Conservation (phyloP, 2,888 invertebrate species). For the Eupithecia abbreviata region DNA sequence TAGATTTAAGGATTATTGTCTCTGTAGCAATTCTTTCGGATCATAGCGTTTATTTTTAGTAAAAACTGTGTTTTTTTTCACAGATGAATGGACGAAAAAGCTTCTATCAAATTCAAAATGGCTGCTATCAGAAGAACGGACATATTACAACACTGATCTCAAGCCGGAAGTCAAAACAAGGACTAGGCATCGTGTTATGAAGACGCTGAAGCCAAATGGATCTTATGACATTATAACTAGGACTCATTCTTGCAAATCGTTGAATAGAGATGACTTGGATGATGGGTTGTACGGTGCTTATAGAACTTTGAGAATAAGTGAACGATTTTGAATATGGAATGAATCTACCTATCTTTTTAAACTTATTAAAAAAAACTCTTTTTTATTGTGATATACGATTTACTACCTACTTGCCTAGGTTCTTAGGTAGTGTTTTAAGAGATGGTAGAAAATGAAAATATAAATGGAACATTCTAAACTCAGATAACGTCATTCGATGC, state of each 20-base stretch:
- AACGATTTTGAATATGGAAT: background rate
- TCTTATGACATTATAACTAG: conserved; percentile 75
- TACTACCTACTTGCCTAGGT: too few relatives aligned
- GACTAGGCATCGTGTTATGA: conserved; percentile 61
- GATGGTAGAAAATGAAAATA: too few relatives aligned
- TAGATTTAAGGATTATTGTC: too few relatives aligned
- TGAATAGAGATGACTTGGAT: conserved; percentile 69
- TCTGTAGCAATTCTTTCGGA: too few relatives aligned
- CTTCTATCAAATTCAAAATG: conserved; percentile 87
- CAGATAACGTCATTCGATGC: too few relatives aligned
- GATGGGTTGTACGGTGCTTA: conserved; percentile 73
- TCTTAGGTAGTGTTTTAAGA: too few relatives aligned
- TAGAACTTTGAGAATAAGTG: conserved; percentile 66
- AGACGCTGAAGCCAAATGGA: conserved; percentile 47
- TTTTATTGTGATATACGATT: background rate
- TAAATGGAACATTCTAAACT: too few relatives aligned
- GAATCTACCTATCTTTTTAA: background rate
- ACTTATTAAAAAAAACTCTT: background rate
- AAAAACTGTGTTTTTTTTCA: conserved; percentile 26
- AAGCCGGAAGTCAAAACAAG: conserved; percentile 62
- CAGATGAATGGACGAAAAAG: conserved; percentile 89
- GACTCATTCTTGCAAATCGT: conserved; percentile 71
- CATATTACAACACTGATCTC: conserved; percentile 73
- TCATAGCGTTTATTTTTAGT: background rate
- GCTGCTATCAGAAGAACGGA: conserved; percentile 87